Base-by-base conservation (phyloP, 2,797 vertebrate species). In the Danio choprae region DNA sequence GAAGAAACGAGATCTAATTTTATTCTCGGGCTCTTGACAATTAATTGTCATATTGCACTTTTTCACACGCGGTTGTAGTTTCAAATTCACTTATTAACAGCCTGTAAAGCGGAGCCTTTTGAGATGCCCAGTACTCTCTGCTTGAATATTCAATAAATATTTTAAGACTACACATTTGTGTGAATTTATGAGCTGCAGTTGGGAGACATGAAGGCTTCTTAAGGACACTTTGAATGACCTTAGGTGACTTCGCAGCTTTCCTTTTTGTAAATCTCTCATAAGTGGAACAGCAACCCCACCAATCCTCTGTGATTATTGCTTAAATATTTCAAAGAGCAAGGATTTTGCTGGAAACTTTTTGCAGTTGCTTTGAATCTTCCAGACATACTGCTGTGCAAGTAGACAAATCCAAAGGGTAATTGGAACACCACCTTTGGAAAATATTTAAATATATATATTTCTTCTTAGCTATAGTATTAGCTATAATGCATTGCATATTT, bases 1-100 rank as follows among this genome's bases (percentile, higher is more conserved):
- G n/a, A 70, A 78, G 55, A 4, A 4, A 70, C 3, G 10, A 46
- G 22, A 29, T 78, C 68, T 60, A 65, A 68, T 58, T 67, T 86
- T 63, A 10, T 77, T 82, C 64, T 62, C 11, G 0, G 44, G 15
- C 77, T 79, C 68, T 55, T 80, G 84, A 84, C 84, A 82, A 82
- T 86, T 82, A 77, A 71, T 81, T 82, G 77, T 84, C 80, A 63
- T 71, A 38, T 82, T 79, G 74, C 59, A 77, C 68, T 60, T 82
- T 81, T 82, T 78, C 59, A 51, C 64, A 40, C 77, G 68, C 6
- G 3, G 56, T 46, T 62, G 67, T 58, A 75, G 74, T 48, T 72
- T 65, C 36, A 73, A 74, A 81, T 76, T 65, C 8, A 58, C 75
- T 80, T 65, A 63, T 55, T 60, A 55, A 67, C 55, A 12, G 48